These are phyloP conservation scores for Netelia fuscicornis DNA, from an alignment of 2,888 invertebrate species.

Conservation along the genomic window DNA sequence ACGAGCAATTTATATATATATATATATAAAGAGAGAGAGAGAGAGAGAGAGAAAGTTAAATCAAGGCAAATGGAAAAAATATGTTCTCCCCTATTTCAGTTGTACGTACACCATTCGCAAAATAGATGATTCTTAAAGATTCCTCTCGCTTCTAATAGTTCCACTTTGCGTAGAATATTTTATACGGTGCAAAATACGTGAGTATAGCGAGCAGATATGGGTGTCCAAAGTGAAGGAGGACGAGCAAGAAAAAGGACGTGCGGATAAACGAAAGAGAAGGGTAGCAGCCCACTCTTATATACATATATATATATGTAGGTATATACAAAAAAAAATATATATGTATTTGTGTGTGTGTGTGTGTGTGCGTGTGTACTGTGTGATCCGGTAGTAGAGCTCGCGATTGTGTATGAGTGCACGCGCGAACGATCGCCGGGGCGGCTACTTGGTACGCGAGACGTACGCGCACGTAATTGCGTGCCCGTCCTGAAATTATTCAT, in stretches of 20 bases:
- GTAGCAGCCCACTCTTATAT: neutral
- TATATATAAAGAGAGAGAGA: too few species aligned
- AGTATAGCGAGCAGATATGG: slow-evolving; percentile 5
- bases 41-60: neutral
- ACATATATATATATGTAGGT: neutral
- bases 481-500: slow-evolving; percentile 85
- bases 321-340: neutral
- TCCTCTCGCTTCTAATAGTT: slow-evolving; percentile 71
- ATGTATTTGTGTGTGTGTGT: neutral
- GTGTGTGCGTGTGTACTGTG: neutral
- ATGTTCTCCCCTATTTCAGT: too few species aligned
- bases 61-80: too few species aligned
- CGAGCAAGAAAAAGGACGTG: slow-evolving; percentile 34
- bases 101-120: too few species aligned
- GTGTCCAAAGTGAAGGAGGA: slow-evolving; percentile 36
- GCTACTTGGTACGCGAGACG: slow-evolving; percentile 85
- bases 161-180: neutral
- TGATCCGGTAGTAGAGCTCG: slow-evolving; percentile 38
- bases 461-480: slow-evolving; percentile 84
- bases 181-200: neutral
- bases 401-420: slow-evolving; percentile 63
- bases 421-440: slow-evolving; percentile 75
- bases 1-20: neutral
- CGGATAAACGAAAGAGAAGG: slow-evolving; percentile 43
- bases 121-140: neutral